phyloP scores from a whole-genome alignment of 2,888 invertebrate genomes.

The Synergus gifuensis region DNA sequence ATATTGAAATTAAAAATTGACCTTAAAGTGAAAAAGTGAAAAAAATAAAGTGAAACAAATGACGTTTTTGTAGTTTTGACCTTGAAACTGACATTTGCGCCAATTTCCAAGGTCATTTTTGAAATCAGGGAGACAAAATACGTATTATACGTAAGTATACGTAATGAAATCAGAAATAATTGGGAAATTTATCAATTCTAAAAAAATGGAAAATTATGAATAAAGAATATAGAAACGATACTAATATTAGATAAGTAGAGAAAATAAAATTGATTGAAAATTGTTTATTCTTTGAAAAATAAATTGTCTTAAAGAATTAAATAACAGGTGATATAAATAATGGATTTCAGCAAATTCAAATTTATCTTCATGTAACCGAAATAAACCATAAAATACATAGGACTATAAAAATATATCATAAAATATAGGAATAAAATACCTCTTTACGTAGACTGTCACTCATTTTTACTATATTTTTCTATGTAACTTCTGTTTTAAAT shows the following conservation, averaged over 20 bases:
- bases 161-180: neutral
- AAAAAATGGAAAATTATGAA: no score
- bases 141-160: neutral
- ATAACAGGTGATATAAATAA: neutral
- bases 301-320: neutral
- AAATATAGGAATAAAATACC: neutral
- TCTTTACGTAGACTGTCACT: constrained; percentile 24
- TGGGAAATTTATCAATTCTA: no score
- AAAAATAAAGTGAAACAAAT: no score
- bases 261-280: no score
- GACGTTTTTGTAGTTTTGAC: no score
- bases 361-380: neutral
- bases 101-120: no score
- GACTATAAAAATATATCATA: neutral
- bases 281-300: neutral
- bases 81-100: no score
- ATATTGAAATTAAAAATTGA: no score
- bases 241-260: no score
- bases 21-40: no score
- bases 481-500: neutral
- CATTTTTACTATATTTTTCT: constrained; percentile 5
- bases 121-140: no score
- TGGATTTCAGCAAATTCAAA: neutral
- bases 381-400: neutral
- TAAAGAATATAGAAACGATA: no score